Evolutionary conservation across 53 echinoderm and acorn worm species (phyloP), one percentile per base, ranked within the genome.

Genomic region (Hippasteria phrygiana): DNA sequence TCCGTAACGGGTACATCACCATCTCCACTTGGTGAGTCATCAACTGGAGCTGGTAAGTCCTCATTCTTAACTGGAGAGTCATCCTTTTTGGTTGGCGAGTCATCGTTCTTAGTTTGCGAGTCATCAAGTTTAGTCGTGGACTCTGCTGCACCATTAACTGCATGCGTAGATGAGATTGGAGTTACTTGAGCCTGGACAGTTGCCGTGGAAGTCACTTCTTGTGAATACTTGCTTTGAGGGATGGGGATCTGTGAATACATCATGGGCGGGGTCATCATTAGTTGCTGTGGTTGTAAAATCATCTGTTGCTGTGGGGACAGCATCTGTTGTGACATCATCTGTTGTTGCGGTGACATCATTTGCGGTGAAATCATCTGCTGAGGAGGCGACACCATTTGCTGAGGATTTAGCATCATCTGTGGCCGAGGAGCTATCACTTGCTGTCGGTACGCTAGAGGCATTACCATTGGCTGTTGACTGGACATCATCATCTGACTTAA

Each of bases 371-470:
- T 62, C 83, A 74, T 77, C 72, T 71, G 41, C 18, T 75, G 55
- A 32, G 45, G 88, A 2, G 90, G 67, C 26, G 90, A 54, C 65
- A 87, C 36, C 20, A 75, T 71, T 17, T 85, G 75, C 59, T 84
- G 64, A 24, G 78, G 87, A 46, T 80, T 35, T 45, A 90, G 45
- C 20, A 88, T 55, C 92, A 93, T 88, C 88, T 92, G 96, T 73
- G 93, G 94, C 88, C 94, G 94, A 28, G 92, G 87, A 71, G 93
- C 31, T 35, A 85, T 51, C 85, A 70, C 42, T 14, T 70, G 36
- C 54, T 85, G 75, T 62, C 71, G 85, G 54, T 47, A 88, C 36
- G 40, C 34, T 1, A 88, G 22, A 34, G 75, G 76, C 38, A 76
- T 42, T 36, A 64, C 75, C 62, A 74, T 47, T 40, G 75, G 88